Conservation (phyloP, 2,888 invertebrate genomes). For the Ganaspis brasiliensis region DNA sequence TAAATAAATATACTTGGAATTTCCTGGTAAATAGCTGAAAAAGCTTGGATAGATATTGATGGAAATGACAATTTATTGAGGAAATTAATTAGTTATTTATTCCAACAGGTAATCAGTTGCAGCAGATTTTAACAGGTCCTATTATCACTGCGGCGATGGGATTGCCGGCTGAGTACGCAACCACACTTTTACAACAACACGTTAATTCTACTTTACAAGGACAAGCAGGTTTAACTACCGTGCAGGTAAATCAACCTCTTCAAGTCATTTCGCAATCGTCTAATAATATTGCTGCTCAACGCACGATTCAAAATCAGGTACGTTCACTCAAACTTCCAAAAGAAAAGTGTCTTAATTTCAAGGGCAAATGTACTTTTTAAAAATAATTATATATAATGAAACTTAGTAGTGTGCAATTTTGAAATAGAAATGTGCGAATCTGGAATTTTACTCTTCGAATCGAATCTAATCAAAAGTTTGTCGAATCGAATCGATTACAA, state of each 20-base stretch:
- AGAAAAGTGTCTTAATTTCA: no score
- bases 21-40: no score
- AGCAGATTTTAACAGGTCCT: conserved; percentile 90
- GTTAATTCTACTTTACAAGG: conserved; percentile 90
- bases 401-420: no score
- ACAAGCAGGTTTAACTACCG: conserved; percentile 79
- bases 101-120: conserved; percentile 82
- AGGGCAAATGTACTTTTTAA: no score
- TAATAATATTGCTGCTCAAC: conserved; percentile 70
- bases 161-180: conserved; percentile 90
- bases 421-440: no score
- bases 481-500: no score
- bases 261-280: conserved; percentile 72
- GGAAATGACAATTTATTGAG: background rate
- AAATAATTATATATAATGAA: no score
- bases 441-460: no score
- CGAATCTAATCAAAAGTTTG: no score
- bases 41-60: no score
- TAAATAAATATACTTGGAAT: no score
- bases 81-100: conserved; percentile 46
- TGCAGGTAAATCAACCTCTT: conserved; percentile 74
- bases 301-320: conserved; percentile 72
- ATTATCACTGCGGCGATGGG: conserved; percentile 95
- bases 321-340: no score
- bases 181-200: conserved; percentile 92